phyloP scores from a whole-genome alignment of 2,797 vertebrate genomes.

The Chelidonichthys spinosus region DNA sequence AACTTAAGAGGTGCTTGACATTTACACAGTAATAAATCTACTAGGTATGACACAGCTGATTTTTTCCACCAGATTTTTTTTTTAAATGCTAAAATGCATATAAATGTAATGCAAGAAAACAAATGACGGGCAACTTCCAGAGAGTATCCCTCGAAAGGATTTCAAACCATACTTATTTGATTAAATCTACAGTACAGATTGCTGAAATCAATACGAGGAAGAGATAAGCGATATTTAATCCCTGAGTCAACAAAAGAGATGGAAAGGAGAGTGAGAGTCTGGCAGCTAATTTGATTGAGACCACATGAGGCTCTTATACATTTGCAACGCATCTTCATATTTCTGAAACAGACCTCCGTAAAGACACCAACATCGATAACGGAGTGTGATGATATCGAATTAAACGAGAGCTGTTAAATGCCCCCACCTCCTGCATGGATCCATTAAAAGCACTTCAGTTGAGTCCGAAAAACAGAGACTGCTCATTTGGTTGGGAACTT shows the following conservation, averaged over 20 bases:
- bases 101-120: too few species aligned
- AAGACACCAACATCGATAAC: constrained; percentile 26
- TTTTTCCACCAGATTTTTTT: too few species aligned
- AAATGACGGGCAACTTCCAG: background rate
- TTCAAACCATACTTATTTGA: background rate
- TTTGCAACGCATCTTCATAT: constrained; percentile 27
- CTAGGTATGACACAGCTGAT: too few species aligned
- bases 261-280: background rate
- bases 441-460: constrained; percentile 1
- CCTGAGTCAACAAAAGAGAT: background rate
- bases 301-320: constrained; percentile 24
- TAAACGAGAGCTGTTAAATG: constrained; percentile 4
- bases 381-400: constrained; percentile 23
- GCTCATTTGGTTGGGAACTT: constrained; percentile 19
- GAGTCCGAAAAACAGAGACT: background rate
- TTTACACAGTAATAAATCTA: too few species aligned
- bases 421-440: background rate
- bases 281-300: constrained; percentile 32
- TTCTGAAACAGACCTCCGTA: constrained; percentile 10
- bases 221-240: constrained; percentile 5
- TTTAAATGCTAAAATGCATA: background rate
- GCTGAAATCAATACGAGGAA: constrained; percentile 13
- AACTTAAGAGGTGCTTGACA: background rate
- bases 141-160: constrained; percentile 2
- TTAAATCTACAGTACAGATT: constrained; percentile 7